Evolutionary conservation across 1,140 invertebrate species (phyloP), one percentile per base, ranked within the genome.

Genomic region (Holcopasites calliopsidis): DNA sequence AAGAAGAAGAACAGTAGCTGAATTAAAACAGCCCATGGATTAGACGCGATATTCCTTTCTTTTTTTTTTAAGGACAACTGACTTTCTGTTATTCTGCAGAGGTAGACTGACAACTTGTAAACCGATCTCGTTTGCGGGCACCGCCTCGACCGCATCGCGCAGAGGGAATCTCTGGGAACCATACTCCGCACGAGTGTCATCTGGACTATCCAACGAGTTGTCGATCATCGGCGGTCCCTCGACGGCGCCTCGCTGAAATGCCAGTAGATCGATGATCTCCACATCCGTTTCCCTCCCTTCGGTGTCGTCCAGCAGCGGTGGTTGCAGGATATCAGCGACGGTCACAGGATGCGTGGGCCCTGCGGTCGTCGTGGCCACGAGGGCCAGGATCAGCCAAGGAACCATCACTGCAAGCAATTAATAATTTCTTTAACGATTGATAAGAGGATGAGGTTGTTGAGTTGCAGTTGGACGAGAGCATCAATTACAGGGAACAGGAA

Each of bases 91-190:
- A 38, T 74, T 21, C 31, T 54, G n/a, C 28, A 74, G 1, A 21
- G 21, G 40, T 6, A 35, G 16, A 26, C 13, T 66, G 11, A 31
- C 16, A n/a, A 31, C 13, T 5, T 55, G 42, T 13, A 3, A 6
- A 40, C 21, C n/a, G 10, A 75, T n/a, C 21, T 47, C 33, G 10
- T 68, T 69, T 23, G 26, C 23, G 10, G 93, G 93, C 35, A 93
- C 85, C 35, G 91, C 91, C 85, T 94, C 93, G 3, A 94, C 93
- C 1, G 93, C 93, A 44, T 92, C 91, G 44, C 94, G 91, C 31
- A 95, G 77, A 0, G 93, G 94, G 57, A 93, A 84, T 33, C 90
- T 84, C 2, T 44, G 52, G 16, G 80, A 83, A 21, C 82, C 82
- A 18, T 65, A 83, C 47, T 83, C 76, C 3, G 55, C 40, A 26